Percentiles rank a stretch among this genome's conserved stretches.
Conservation (phyloP, 2,113 vertebrate genomes). For the Aleadryas rufinucha region DNA sequence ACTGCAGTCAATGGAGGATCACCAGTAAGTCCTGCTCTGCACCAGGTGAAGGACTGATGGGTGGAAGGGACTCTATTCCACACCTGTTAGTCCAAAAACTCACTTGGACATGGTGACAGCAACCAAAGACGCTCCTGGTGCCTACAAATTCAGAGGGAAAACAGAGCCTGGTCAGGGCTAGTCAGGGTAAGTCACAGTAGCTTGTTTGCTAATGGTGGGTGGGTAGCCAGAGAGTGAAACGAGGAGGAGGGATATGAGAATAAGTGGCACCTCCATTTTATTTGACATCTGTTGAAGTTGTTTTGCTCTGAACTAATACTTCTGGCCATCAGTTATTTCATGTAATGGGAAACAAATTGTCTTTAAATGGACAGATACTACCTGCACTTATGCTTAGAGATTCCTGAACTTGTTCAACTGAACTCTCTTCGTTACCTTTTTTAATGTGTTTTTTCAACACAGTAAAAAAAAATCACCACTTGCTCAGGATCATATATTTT, state of each 20-base stretch:
- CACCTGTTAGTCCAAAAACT: neutral
- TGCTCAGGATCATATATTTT: neutral
- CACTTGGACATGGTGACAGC: neutral
- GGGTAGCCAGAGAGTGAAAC: neutral
- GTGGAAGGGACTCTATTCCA: neutral
- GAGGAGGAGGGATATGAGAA: neutral
- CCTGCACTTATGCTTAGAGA: neutral
- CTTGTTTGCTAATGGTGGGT: neutral
- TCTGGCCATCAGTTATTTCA: neutral
- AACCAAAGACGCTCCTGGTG: neutral
- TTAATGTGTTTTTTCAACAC: neutral
- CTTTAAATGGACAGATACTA: neutral
- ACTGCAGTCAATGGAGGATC: neutral
- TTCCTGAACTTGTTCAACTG: neutral
- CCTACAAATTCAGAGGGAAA: neutral
- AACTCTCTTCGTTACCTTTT: neutral
- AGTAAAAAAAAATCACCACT: neutral
- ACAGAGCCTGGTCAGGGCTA: neutral
- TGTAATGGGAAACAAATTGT: neutral
- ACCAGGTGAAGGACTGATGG: neutral
- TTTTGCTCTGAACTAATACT: neutral
- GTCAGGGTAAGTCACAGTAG: neutral
- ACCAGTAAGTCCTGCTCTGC: neutral
- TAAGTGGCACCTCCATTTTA: neutral
- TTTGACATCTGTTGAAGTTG: neutral